Conservation (phyloP, 2,797 vertebrate species). For the Liasis olivaceus region DNA sequence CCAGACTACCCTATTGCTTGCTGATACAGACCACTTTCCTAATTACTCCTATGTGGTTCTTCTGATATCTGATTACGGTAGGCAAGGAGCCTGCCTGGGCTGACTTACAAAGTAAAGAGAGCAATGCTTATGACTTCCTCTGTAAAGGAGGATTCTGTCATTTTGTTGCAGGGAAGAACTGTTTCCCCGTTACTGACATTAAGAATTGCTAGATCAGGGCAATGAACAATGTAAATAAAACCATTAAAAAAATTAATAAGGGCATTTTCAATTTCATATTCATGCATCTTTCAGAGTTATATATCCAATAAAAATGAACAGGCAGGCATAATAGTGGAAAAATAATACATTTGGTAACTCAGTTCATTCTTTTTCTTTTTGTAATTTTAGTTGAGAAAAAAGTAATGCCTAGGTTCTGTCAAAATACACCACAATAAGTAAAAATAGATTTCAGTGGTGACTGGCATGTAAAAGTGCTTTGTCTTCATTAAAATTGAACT, state of each 20-base stretch:
- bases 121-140: background rate
- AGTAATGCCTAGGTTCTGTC: background rate
- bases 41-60: background rate
- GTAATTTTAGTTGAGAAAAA: conserved; percentile 2
- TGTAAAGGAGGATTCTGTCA: background rate
- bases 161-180: background rate
- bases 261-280: background rate
- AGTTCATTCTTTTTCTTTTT: background rate
- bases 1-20: background rate
- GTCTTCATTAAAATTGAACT: conserved; percentile 1
- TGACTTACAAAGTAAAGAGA: background rate
- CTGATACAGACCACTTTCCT: too few species aligned
- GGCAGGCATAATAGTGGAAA: background rate
- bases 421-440: background rate
- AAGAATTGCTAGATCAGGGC: background rate
- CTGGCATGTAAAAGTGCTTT: background rate
- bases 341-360: background rate
- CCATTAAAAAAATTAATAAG: too few species aligned
- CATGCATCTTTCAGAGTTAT: background rate
- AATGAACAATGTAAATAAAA: background rate
- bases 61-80: background rate
- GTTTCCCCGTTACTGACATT: background rate
- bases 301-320: background rate
- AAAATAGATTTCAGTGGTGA: background rate
- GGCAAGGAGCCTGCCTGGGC: background rate